Percentiles rank a stretch among this genome's conserved stretches.
Conservation (phyloP, 2,113 vertebrate species). For the Scomber scombrus region DNA sequence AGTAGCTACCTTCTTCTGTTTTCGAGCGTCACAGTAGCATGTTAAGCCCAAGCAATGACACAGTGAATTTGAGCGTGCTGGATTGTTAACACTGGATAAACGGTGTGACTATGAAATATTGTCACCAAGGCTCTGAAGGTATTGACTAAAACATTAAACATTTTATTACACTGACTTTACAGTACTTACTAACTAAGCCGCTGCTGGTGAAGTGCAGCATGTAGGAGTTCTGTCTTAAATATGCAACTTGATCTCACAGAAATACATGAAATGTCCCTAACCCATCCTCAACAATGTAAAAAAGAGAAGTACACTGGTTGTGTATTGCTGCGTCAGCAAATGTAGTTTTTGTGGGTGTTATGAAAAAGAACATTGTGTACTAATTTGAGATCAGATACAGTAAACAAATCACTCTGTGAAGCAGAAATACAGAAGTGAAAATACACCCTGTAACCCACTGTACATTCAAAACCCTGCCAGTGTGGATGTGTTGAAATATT, state of each 20-base stretch:
- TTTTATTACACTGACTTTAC: neutral
- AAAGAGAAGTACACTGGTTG: neutral
- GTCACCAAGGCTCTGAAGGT: neutral
- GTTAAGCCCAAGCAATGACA: neutral
- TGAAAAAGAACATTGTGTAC: conserved; percentile 10
- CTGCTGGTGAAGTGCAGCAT: neutral
- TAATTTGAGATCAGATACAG: neutral
- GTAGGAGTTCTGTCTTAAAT: neutral
- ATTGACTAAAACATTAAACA: neutral
- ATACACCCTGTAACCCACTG: rapidly evolving
- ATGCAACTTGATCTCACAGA: neutral
- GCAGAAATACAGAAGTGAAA: neutral
- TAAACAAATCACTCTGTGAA: neutral
- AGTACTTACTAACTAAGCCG: neutral
- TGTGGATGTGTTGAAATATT: too few species aligned
- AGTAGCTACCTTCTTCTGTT: neutral
- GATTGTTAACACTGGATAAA: too few species aligned
- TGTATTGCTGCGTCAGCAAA: conserved; percentile 4
- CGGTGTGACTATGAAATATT: too few species aligned
- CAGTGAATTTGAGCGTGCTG: neutral
- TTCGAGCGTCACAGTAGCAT: neutral
- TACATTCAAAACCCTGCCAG: neutral
- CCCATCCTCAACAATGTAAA: neutral
- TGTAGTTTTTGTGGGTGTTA: conserved; percentile 12
- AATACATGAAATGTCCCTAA: too few species aligned